Base-by-base conservation (phyloP, 2,888 invertebrate species). In the Anthoptus insignis region DNA sequence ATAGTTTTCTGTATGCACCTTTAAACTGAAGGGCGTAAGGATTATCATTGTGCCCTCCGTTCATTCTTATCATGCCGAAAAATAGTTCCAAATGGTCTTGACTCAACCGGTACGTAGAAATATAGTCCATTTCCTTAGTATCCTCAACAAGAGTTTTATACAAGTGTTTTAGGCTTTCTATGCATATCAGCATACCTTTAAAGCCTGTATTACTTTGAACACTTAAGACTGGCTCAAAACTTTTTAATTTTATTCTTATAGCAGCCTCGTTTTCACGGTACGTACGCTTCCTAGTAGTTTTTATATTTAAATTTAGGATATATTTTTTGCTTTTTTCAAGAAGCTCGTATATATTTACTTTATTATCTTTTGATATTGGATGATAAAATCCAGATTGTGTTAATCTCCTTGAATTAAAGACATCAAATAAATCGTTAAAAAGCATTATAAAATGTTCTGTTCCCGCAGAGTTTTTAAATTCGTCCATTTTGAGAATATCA, bases 1-100 rank as follows among this genome's bases (percentile, higher is more conserved):
- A 27, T 14, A 67, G 19, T 67, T 70, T 73, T 59, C 47, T 59
- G 50, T 69, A 68, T 29, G 42, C 54, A 11, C 66, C 67, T 59
- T 70, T 70, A 19, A 67, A 69, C 24, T 56, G 73, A 45, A 9
- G 67, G 61, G 59, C 67, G 53, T 67, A 70, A 3, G 73, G 71
- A 37, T 72, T 74, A 67, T 73, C 64, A 59, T 73, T 73, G 37
- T 68, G 54, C 2, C 75, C 71, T 9, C 70, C 71, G 63, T 75
- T 65, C 45, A 53, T 68, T 5, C 72, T 49, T 21, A 73, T 64
- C 7, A 24, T 11, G 0, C 71, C 67, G 54, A 75, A 73, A 22
- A 75, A 69, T 16, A 71, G 19, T 53, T 71, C 66, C 9, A 69
- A 24, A 22, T 69, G 69, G 27, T 71, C 69, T 45, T 69, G 69